A percentile compares a stretch with the other conserved stretches of the same genome.
These are phyloP conservation scores for Trachemys scripta DNA, from an alignment of 2,113 vertebrate species.

Conservation along the genomic window DNA sequence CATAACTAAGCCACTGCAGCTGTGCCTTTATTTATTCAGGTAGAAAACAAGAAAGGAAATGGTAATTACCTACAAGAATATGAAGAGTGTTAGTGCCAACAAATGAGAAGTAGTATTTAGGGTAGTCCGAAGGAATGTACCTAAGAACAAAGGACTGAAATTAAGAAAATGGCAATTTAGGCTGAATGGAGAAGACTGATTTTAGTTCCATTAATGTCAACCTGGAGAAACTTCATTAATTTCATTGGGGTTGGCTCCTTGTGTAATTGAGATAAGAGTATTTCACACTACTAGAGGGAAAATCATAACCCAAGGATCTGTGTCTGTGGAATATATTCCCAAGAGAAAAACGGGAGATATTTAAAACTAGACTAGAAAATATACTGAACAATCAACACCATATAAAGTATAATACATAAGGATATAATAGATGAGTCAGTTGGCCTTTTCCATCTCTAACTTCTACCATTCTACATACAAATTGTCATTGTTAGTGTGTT, in stretches of 20 bases:
- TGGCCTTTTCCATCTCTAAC: not conserved
- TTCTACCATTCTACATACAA: not conserved
- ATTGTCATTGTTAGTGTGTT: not conserved
- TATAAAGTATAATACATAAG: not conserved
- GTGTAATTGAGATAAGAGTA: not conserved
- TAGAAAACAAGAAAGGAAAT: not conserved
- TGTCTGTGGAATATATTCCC: not conserved
- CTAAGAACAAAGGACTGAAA: not conserved
- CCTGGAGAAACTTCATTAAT: fast-evolving
- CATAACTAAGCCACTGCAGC: not conserved
- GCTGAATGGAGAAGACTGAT: not conserved
- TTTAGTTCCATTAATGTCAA: fast-evolving
- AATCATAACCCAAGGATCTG: not conserved
- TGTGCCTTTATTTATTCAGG: not conserved
- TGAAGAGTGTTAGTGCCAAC: not conserved
- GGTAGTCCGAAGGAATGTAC: not conserved
- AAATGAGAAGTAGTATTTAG: not conserved
- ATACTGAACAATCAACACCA: not conserved
- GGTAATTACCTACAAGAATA: not conserved
- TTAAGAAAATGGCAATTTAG: not conserved
- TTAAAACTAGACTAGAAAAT: not conserved
- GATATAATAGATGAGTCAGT: not conserved
- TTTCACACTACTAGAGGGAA: not conserved
- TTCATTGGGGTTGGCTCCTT: not conserved
- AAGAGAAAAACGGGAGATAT: not conserved